These are phyloP conservation scores for Melanostigma gelatinosum DNA, from an alignment of 2,113 vertebrate species.

Conservation along the genomic window DNA sequence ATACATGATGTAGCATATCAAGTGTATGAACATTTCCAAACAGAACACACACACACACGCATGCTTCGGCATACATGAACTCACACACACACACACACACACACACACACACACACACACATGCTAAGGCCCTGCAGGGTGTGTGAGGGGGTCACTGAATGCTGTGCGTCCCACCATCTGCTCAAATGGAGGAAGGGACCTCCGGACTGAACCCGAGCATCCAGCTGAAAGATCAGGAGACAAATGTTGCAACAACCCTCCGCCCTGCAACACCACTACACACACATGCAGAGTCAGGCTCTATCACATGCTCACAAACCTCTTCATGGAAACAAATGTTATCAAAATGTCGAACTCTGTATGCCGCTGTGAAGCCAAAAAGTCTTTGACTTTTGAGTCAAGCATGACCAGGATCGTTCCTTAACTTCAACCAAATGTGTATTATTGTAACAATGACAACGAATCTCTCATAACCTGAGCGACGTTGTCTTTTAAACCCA, in stretches of 20 bases:
- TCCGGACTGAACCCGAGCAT: constrained; percentile 56
- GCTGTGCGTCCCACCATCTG: constrained; percentile 67
- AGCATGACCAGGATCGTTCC: no score
- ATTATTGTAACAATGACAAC: not conserved
- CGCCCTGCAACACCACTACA: constrained; percentile 3
- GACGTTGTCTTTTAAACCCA: not conserved
- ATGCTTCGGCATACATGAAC: not conserved
- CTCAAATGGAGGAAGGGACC: constrained; percentile 54
- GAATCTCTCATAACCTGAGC: not conserved
- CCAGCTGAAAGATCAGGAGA: constrained; percentile 61
- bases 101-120: constrained; percentile 42
- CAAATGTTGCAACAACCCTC: constrained; percentile 31
- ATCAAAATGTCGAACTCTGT: not conserved
- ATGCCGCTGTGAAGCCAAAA: not conserved
- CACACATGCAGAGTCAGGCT: not conserved
- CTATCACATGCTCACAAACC: not conserved
- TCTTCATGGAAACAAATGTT: not conserved
- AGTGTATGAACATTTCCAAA: constrained; percentile 6
- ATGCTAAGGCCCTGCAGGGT: constrained; percentile 71
- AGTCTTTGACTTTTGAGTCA: not conserved
- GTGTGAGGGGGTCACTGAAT: constrained; percentile 42
- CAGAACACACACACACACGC: constrained; percentile 76
- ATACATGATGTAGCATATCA: constrained; percentile 21
- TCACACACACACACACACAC: constrained; percentile 8
- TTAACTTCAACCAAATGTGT: not conserved